Evolutionary conservation across 1,140 invertebrate genomes (phyloP), one percentile per base, ranked within the genome.

Genomic region (Zophobas morio): DNA sequence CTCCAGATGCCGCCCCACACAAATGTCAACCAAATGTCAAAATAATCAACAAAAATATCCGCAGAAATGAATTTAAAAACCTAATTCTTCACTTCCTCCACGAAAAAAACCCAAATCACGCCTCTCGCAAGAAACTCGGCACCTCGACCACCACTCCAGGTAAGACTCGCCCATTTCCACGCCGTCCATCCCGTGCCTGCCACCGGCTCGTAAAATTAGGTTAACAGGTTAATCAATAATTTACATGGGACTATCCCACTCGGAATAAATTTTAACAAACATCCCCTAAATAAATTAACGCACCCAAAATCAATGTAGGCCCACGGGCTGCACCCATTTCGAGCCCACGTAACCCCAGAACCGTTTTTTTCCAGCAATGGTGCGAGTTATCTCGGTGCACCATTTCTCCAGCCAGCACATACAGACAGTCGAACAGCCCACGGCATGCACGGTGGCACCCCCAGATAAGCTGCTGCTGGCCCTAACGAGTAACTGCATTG

Each of bases 341-440:
- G 20, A 20, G 20, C 20, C 20, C 20, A 20, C 20, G 20, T 20
- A 20, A 20, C 20, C 20, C 20, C 20, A 20, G 20, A 20, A 20
- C 20, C 20, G 20, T 20, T 20, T 20, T 20, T 63, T 72, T 72
- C 0, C 46, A 57, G 33, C 35, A 53, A 93, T 93, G 92, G 92
- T 93, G 32, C 89, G 91, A 4, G 91, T 93, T 0, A 90, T 93
- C 66, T 91, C 91, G 33, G 91, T 92, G 70, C 92, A 93, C 81
- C 92, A 93, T 85, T 93, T 94, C 83, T 83, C 87, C 6, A 89
- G 89, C 20, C 92, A 93, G 84, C 89, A 91, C 81, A 89, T 93
- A 5, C 88, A 90, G 72, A 89, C 89, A 33, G 90, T 92, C 56
- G 91, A 93, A 76, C 91, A 92, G 77, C 89, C 91, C 0, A 90